Evolutionary conservation across 2,888 invertebrate species (phyloP).

Genomic region (Drosophila affinis): DNA sequence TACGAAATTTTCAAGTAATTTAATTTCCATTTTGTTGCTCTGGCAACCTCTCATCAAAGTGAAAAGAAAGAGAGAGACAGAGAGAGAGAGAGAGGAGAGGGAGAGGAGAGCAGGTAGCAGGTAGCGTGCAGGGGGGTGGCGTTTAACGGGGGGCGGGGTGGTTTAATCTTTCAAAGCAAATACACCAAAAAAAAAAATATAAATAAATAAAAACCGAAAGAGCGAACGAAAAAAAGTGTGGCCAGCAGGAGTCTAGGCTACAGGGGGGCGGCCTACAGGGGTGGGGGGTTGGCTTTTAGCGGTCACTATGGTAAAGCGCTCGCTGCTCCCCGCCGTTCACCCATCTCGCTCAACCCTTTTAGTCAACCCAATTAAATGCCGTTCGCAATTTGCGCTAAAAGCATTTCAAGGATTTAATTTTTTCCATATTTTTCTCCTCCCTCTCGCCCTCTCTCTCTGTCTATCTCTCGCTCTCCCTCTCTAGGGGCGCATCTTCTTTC

Average conservation of each 20-base stretch:
- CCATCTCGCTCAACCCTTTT: background rate
- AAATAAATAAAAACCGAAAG: background rate
- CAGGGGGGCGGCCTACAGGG: too few relatives aligned
- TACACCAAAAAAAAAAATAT: background rate
- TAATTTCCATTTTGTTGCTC: slow-evolving; percentile 45
- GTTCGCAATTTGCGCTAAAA: slow-evolving; percentile 60
- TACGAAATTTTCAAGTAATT: slow-evolving; percentile 41
- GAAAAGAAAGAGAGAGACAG: background rate
- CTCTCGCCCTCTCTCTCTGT: background rate
- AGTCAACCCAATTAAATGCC: slow-evolving; percentile 54
- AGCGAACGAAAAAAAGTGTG: background rate
- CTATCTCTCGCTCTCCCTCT: background rate
- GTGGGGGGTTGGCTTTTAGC: background rate
- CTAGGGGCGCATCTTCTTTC: background rate
- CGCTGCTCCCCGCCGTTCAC: background rate
- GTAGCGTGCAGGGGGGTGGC: background rate
- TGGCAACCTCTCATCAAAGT: slow-evolving; percentile 39
- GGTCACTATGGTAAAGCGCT: slow-evolving; percentile 32
- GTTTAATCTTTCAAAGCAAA: slow-evolving; percentile 8
- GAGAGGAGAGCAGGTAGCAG: background rate
- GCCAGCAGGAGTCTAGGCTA: too few relatives aligned
- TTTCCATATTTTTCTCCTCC: slow-evolving; percentile 9
- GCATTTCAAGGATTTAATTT: slow-evolving; percentile 56
- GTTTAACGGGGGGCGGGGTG: slow-evolving; percentile 16
- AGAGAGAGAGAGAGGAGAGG: background rate